phyloP scores from a whole-genome alignment of 2,113 vertebrate genomes.

The Eurypyga helias region DNA sequence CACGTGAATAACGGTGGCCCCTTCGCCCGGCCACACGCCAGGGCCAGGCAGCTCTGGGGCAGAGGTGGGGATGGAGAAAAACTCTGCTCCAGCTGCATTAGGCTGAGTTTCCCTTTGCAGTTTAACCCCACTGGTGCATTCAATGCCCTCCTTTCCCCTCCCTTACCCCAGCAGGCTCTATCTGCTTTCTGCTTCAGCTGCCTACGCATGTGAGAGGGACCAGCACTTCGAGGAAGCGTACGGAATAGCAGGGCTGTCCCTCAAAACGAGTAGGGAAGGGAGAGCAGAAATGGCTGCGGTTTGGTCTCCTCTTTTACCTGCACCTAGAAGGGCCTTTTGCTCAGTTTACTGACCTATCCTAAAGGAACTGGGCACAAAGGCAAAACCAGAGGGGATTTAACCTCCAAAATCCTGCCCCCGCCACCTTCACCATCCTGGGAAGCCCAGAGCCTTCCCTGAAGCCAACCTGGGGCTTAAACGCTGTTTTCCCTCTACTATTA shows the following conservation, averaged over 20 bases:
- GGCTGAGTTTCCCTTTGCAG: background rate
- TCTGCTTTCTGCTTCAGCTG: background rate
- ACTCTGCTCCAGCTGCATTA: background rate
- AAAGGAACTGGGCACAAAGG: background rate
- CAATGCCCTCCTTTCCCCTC: background rate
- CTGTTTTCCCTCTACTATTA: background rate
- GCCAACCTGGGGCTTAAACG: background rate
- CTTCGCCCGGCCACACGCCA: background rate
- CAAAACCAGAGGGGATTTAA: accelerated
- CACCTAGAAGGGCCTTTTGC: background rate
- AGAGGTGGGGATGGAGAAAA: background rate
- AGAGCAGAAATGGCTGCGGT: background rate
- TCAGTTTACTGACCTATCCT: background rate
- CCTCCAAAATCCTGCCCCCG: background rate
- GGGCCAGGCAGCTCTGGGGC: background rate
- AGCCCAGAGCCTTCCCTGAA: background rate
- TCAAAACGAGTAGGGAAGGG: background rate
- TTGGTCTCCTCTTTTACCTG: background rate
- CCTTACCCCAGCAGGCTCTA: background rate
- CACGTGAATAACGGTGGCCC: accelerated
- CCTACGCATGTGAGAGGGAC: accelerated
- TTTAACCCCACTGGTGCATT: accelerated
- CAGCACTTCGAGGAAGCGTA: accelerated
- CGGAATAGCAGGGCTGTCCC: accelerated
- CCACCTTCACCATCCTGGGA: accelerated